Evolutionary conservation across 2,888 invertebrate species (phyloP).

Genomic region (Thelaira solivaga): DNA sequence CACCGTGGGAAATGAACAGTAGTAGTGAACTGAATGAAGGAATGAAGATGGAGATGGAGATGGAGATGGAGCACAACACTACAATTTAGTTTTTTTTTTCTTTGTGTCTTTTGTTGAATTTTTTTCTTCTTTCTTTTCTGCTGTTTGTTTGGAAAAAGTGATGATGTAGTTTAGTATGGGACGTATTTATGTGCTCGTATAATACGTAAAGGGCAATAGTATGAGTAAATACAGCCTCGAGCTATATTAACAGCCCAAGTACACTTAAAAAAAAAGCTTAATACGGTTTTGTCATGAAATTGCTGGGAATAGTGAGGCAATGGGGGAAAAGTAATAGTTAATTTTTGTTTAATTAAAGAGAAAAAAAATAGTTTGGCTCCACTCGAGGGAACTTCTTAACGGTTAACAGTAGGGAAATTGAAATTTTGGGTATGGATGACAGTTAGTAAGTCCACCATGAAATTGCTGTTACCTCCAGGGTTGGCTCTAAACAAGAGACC

Average conservation of each 20-base stretch:
- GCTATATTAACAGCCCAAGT: constrained; percentile 40
- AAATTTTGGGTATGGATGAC: no score
- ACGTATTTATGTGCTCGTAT: constrained; percentile 30
- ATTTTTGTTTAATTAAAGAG: no score
- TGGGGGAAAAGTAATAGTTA: no score
- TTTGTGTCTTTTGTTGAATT: constrained; percentile 21
- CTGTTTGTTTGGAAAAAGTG: constrained; percentile 53
- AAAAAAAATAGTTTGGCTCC: no score
- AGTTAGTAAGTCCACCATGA: no score
- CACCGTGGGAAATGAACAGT: constrained; percentile 77
- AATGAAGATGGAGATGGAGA: constrained; percentile 26
- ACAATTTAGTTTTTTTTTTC: constrained; percentile 59
- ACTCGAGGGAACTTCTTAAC: no score
- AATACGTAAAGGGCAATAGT: constrained; percentile 42
- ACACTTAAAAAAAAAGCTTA: constrained; percentile 5
- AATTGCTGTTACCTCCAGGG: no score
- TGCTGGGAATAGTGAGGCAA: no score
- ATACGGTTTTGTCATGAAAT: no score
- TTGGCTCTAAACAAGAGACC: no score
- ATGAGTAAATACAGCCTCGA: constrained; percentile 55
- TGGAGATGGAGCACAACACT: constrained; percentile 41
- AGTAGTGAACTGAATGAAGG: constrained; percentile 64
- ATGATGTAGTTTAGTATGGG: constrained; percentile 47
- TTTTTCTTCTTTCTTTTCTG: constrained; percentile 34
- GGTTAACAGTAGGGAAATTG: no score